Evolutionary conservation across 2,888 invertebrate genomes (phyloP), one percentile per base, ranked within the genome.

Genomic region (Labia minor): DNA sequence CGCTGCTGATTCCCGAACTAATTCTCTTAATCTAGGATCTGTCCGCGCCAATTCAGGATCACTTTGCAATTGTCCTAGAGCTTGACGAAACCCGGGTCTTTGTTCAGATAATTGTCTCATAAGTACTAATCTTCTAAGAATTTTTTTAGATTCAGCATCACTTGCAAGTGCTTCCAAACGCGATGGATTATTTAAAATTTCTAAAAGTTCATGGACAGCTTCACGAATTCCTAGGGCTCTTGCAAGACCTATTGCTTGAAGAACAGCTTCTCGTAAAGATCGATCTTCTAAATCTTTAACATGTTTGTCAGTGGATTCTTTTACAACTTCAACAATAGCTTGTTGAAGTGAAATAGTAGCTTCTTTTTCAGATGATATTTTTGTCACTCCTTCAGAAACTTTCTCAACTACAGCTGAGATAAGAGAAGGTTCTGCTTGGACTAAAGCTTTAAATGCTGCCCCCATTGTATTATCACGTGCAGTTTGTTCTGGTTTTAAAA

Each of bases 1-100:
- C 4, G 85, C 85, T 1, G 86, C 89, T 75, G 88, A 89, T 75
- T 89, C 87, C 72, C 87, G 79, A 0, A 89, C 86, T 64, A 89
- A 78, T 73, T 87, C 86, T 64, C 88, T 80, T 19, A 89, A 79
- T 69, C 84, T 82, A 37, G 88, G 86, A 78, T 89, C 88, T 19
- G 82, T 83, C 68, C 85, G 83, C 67, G 87, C 87, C 69, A 84
- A 77, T 73, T 85, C 85, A 11, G 88, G 85, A 73, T 88, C 84
- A 63, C 82, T 82, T 74, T 83, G 83, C 49, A 89, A 77, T 72
- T 86, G 82, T 21, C 80, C 79, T 18, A 89, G 77, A 0, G 87
- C 86, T 10, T 81, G 81, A 70, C 82, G 79, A 68, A 86, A 80
- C 18, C 82, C 82, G 1, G 86, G 86, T 65, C 85, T 82, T 70